Conservation (phyloP, 2,888 invertebrate species). For the Tipula confusa region DNA sequence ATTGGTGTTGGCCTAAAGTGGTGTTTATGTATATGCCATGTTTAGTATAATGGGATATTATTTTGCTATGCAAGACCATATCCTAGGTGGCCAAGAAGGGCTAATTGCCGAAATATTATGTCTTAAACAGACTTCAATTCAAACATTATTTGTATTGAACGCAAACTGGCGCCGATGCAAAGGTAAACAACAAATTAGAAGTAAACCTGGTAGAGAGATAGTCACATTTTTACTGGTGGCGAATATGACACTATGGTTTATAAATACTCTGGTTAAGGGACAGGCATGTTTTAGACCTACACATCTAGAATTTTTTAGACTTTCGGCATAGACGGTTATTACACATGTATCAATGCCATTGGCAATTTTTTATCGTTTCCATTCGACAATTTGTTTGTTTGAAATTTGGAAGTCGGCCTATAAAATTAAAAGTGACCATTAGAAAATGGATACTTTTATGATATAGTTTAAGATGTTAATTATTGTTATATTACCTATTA, state of each 20-base stretch:
- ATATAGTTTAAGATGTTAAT: neutral
- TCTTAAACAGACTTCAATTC: slow-evolving; percentile 71
- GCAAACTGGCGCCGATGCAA: slow-evolving; percentile 70
- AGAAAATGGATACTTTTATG: neutral
- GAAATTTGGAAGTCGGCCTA: slow-evolving; percentile 90
- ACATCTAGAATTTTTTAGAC: slow-evolving; percentile 75
- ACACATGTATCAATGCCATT: slow-evolving; percentile 85
- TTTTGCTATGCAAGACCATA: slow-evolving; percentile 47
- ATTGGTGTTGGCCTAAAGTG: slow-evolving; percentile 80
- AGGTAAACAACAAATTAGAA: slow-evolving; percentile 63
- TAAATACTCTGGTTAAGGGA: slow-evolving; percentile 79
- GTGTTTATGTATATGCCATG: slow-evolving; percentile 82
- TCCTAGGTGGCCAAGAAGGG: slow-evolving; percentile 55
- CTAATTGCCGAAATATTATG: slow-evolving; percentile 70
- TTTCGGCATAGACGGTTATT: slow-evolving; percentile 89
- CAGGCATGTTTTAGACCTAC: slow-evolving; percentile 77
- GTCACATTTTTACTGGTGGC: slow-evolving; percentile 78
- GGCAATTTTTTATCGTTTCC: slow-evolving; percentile 85
- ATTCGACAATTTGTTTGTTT: slow-evolving; percentile 86
- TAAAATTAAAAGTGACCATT: slow-evolving; percentile 57
- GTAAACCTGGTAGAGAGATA: slow-evolving; percentile 78
- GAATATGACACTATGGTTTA: slow-evolving; percentile 81
- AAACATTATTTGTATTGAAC: slow-evolving; percentile 73
- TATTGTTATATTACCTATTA: neutral
- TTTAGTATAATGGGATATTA: slow-evolving; percentile 71